These are phyloP conservation scores for Urocolius indicus DNA, from an alignment of 2,113 vertebrate genomes.

Conservation along the genomic window DNA sequence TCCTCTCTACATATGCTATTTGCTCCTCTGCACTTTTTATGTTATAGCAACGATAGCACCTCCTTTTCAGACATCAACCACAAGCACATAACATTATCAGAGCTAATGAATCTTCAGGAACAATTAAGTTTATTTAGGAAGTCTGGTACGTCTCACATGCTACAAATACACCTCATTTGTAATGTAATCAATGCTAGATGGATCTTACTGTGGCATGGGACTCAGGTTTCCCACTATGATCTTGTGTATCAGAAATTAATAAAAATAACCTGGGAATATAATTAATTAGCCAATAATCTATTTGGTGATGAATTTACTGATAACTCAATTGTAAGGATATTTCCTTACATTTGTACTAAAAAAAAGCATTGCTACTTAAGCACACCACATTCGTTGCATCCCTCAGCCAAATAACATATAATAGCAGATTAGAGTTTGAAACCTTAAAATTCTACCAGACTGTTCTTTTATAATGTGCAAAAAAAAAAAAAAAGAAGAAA, in stretches of 20 bases:
- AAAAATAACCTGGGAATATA: neutral
- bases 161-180: neutral
- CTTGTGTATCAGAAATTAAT: neutral
- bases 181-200: neutral
- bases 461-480: accelerated
- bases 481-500: neutral
- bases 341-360: neutral
- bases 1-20: neutral
- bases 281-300: neutral
- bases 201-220: neutral
- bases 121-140: neutral
- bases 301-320: neutral
- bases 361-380: neutral
- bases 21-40: neutral
- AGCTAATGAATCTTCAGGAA: neutral
- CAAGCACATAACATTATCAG: neutral
- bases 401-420: neutral
- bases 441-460: neutral
- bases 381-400: neutral
- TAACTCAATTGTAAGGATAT: neutral
- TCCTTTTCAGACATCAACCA: neutral
- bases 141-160: neutral
- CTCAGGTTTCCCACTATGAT: neutral
- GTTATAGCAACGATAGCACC: neutral
- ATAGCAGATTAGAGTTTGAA: neutral